phyloP scores from a whole-genome alignment of 2,888 invertebrate species.

The Amphipoea lucens region DNA sequence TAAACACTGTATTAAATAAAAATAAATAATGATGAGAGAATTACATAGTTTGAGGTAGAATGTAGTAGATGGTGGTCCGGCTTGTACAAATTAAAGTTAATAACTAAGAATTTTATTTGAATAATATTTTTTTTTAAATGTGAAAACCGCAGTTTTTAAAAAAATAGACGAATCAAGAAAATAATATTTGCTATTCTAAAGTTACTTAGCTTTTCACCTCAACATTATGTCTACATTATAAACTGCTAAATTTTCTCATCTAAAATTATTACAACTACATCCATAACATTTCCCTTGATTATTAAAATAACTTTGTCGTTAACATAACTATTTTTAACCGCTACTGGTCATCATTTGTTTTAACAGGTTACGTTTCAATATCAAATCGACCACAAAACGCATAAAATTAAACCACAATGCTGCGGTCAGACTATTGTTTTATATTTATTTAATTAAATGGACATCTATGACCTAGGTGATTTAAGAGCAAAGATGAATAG shows the following conservation, averaged over 20 bases:
- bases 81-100: neutral
- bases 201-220: neutral
- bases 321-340: neutral
- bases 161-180: no score
- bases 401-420: slow-evolving; percentile 38
- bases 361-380: neutral
- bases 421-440: slow-evolving; percentile 29
- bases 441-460: slow-evolving; percentile 16
- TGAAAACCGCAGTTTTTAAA: no score
- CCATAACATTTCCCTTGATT: neutral
- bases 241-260: neutral
- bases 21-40: no score
- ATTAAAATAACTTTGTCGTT: neutral
- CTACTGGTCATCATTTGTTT: neutral
- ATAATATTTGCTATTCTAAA: no score
- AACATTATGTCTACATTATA: neutral
- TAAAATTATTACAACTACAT: neutral
- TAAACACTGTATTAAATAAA: no score
- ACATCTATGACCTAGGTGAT: neutral
- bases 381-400: slow-evolving; percentile 34
- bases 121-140: neutral
- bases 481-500: neutral
- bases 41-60: neutral
- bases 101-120: neutral
- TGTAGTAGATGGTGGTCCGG: neutral